phyloP scores from a whole-genome alignment of 1,140 invertebrate species.

The Drosophila kepulauana region DNA sequence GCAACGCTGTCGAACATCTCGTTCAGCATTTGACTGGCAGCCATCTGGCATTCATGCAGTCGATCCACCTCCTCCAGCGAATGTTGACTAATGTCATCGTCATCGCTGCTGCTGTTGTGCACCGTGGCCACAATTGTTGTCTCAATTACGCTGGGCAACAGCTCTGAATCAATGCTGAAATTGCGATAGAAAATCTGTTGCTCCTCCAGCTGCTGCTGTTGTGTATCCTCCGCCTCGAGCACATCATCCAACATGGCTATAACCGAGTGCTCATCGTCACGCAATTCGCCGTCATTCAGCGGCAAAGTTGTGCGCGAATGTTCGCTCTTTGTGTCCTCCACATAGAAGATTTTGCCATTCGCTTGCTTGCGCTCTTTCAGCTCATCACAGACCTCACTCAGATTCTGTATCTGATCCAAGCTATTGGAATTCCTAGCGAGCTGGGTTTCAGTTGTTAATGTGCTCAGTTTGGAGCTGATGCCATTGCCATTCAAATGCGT shows the following conservation, averaged over 20 bases:
- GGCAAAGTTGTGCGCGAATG: constrained; percentile 46
- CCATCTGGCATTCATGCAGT: constrained; percentile 55
- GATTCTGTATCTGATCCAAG: constrained; percentile 71
- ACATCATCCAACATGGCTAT: constrained; percentile 81
- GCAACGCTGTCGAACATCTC: constrained; percentile 67
- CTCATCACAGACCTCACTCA: constrained; percentile 72
- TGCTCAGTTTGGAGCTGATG: constrained; percentile 56
- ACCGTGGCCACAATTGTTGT: constrained; percentile 79
- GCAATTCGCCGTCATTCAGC: constrained; percentile 11
- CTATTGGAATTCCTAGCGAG: constrained; percentile 53
- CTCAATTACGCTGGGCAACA: constrained; percentile 77
- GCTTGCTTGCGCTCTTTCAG: constrained; percentile 69
- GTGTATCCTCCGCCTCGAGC: constrained; percentile 68
- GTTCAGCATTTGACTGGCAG: constrained; percentile 62
- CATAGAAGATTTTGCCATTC: constrained; percentile 77
- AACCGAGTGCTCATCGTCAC: constrained; percentile 74
- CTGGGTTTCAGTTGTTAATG: constrained; percentile 51
- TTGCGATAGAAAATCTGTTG: constrained; percentile 67
- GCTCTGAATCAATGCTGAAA: constrained; percentile 75
- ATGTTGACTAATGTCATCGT: constrained; percentile 43
- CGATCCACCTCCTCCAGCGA: constrained; percentile 14
- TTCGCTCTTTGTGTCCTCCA: constrained; percentile 73
- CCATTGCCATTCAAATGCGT: constrained; percentile 26
- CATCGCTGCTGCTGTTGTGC: constrained; percentile 74
- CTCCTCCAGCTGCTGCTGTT: constrained; percentile 47